phyloP scores from a whole-genome alignment of 2,797 vertebrate species.

The Sebastes dallii region DNA sequence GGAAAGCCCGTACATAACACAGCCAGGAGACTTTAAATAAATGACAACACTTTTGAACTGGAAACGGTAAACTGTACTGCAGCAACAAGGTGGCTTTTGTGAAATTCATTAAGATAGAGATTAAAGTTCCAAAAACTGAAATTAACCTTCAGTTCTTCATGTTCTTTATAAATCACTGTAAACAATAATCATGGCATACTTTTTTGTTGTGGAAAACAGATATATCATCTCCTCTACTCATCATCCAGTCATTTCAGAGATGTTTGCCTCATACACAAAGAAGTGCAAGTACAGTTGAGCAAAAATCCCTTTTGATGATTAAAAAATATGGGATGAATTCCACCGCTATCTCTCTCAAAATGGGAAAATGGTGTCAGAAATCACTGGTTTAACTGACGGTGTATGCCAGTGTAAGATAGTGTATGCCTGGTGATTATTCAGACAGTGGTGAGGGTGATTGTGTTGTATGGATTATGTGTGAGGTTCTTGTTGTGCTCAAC shows the following conservation, averaged over 20 bases:
- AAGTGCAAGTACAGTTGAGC: background rate
- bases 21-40: constrained; percentile 22
- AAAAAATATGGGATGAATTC: background rate
- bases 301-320: background rate
- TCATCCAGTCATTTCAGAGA: background rate
- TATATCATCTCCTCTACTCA: background rate
- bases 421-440: no score
- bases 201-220: background rate
- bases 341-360: background rate
- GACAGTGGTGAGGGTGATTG: no score
- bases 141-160: background rate
- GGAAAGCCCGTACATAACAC: constrained; percentile 11
- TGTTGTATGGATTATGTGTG: no score
- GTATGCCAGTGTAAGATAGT: no score
- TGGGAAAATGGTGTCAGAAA: background rate
- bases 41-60: constrained; percentile 7
- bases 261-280: background rate
- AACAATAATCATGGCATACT: background rate
- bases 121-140: background rate
- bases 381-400: background rate
- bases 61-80: background rate
- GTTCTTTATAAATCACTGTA: background rate
- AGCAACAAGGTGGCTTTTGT: background rate
- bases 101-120: background rate
- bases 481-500: no score